phyloP scores from a whole-genome alignment of 2,797 vertebrate genomes.

The Cercopithecus neglectus region DNA sequence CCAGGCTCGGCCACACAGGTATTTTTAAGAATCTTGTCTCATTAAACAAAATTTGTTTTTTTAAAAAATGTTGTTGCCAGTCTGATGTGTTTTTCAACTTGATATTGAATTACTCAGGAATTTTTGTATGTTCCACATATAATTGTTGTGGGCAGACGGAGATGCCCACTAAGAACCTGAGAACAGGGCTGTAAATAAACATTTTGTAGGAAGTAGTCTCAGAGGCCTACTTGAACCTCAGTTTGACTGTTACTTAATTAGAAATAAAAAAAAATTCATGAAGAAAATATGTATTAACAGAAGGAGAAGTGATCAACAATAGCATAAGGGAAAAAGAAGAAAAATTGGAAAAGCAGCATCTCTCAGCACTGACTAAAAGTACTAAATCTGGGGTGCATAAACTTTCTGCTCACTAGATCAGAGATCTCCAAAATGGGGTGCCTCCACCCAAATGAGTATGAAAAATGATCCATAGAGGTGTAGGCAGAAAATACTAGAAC shows the following conservation, averaged over 20 bases:
- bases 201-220: not conserved
- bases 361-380: not conserved
- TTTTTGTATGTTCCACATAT: not conserved
- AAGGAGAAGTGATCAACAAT: not conserved
- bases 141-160: not conserved
- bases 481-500: not conserved
- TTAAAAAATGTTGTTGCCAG: not conserved
- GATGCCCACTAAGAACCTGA: not conserved
- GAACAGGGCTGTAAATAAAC: not conserved
- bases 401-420: not conserved
- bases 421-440: not conserved
- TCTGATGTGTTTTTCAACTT: not conserved
- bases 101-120: not conserved
- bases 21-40: not conserved
- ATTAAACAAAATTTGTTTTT: slow-evolving; percentile 8
- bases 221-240: not conserved
- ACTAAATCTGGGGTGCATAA: not conserved
- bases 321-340: not conserved
- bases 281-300: not conserved
- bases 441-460: not conserved
- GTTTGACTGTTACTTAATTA: not conserved
- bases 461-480: not conserved
- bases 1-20: not conserved
- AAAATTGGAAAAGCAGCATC: not conserved
- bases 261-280: not conserved